Conservation (phyloP, 2,113 vertebrate genomes). For the Percina caprodes region DNA sequence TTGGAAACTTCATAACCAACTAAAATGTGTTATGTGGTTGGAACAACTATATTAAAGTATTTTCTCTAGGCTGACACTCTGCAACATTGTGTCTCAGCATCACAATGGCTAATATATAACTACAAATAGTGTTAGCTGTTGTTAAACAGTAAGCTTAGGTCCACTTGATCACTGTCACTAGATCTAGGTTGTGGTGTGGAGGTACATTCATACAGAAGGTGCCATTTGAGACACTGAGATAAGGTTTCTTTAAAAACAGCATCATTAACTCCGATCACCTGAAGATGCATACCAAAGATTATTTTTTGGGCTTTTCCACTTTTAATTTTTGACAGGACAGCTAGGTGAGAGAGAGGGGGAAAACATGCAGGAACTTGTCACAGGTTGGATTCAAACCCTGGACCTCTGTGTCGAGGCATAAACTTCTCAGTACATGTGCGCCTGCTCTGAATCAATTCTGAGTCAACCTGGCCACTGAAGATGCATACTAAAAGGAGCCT, state of each 20-base stretch:
- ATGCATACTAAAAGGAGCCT: background rate
- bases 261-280: background rate
- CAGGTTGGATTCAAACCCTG: too few relatives aligned
- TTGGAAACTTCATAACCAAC: background rate
- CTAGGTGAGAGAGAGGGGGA: too few relatives aligned
- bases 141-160: slow-evolving; percentile 67
- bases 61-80: slow-evolving; percentile 5
- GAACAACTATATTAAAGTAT: slow-evolving; percentile 3
- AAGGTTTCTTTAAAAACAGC: background rate
- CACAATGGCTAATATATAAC: slow-evolving; percentile 64
- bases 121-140: slow-evolving; percentile 24
- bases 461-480: background rate
- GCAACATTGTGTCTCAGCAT: slow-evolving; percentile 26
- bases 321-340: background rate
- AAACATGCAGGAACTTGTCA: too few relatives aligned
- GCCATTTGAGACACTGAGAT: background rate
- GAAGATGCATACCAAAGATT: background rate
- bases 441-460: too few relatives aligned
- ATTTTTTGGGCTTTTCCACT: too few relatives aligned
- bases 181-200: slow-evolving; percentile 5
- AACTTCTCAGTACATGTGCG: too few relatives aligned
- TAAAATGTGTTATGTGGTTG: background rate
- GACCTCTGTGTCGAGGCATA: too few relatives aligned
- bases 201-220: background rate
- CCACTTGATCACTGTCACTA: slow-evolving; percentile 40